These are phyloP conservation scores for Panthera leo DNA, from an alignment of 2,113 vertebrate species.

Conservation along the genomic window DNA sequence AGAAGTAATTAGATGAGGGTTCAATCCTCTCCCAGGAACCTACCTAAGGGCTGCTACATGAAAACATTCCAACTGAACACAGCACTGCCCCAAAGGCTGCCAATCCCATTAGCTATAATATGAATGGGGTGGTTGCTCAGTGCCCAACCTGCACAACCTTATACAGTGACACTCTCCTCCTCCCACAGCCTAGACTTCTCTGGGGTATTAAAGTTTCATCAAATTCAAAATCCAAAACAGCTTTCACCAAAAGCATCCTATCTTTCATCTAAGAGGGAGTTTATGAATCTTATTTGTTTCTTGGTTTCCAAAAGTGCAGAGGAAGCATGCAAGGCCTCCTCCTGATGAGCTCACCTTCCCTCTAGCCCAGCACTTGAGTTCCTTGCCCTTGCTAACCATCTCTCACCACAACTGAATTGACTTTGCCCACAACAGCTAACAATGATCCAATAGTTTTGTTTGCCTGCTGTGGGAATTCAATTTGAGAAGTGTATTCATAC, in stretches of 20 bases:
- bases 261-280: background rate
- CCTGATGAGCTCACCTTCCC: background rate
- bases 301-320: background rate
- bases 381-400: background rate
- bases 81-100: too few species aligned
- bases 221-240: background rate
- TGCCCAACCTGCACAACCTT: background rate
- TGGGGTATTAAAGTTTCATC: background rate
- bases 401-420: conserved; percentile 45
- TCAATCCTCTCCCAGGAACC: background rate
- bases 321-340: background rate
- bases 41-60: background rate
- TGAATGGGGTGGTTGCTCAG: background rate
- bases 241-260: background rate
- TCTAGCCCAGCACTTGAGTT: background rate
- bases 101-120: fast-evolving
- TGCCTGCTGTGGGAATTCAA: background rate
- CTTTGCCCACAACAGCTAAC: background rate
- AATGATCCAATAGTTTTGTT: background rate
- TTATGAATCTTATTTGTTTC: background rate
- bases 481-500: background rate
- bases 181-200: background rate
- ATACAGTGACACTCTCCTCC: background rate
- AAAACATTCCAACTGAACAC: background rate
- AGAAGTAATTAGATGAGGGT: background rate